Percentiles rank a stretch among this genome's conserved stretches.
These are phyloP conservation scores for Gopherus flavomarginatus DNA, from an alignment of 2,113 vertebrate genomes.

Conservation along the genomic window DNA sequence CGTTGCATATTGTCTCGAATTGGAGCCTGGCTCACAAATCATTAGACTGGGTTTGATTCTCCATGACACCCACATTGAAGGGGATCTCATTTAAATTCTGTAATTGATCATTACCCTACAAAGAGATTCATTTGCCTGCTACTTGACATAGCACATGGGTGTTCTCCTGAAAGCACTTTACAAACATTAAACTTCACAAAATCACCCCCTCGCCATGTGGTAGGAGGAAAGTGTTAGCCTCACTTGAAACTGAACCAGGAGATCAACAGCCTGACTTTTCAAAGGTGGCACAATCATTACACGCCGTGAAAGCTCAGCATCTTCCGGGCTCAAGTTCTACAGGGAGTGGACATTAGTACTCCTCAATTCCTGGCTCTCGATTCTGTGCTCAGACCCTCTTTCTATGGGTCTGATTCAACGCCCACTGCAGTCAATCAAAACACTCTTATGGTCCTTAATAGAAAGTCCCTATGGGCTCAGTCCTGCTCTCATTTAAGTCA, in stretches of 20 bases:
- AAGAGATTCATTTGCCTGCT: neutral
- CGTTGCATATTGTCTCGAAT: neutral
- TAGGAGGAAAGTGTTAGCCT: neutral
- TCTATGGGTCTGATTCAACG: neutral
- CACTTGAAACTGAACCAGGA: neutral
- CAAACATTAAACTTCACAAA: fast-evolving
- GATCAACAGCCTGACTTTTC: fast-evolving
- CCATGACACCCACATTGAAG: neutral
- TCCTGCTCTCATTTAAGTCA: neutral
- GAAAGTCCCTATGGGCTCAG: neutral
- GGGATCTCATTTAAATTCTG: neutral
- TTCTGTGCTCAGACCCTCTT: neutral
- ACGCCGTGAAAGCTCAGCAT: neutral
- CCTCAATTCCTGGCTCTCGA: neutral
- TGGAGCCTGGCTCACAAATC: neutral
- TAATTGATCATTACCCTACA: fast-evolving
- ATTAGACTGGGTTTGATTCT: neutral
- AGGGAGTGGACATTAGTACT: neutral
- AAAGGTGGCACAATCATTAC: neutral
- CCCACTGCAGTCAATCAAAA: neutral
- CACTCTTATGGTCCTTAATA: neutral
- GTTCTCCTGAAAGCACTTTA: neutral
- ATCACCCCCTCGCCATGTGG: neutral
- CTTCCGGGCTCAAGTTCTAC: neutral
- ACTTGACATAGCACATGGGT: fast-evolving